Conservation (phyloP, 1,140 invertebrate genomes). For the Panagrolaimus sp. region DNA sequence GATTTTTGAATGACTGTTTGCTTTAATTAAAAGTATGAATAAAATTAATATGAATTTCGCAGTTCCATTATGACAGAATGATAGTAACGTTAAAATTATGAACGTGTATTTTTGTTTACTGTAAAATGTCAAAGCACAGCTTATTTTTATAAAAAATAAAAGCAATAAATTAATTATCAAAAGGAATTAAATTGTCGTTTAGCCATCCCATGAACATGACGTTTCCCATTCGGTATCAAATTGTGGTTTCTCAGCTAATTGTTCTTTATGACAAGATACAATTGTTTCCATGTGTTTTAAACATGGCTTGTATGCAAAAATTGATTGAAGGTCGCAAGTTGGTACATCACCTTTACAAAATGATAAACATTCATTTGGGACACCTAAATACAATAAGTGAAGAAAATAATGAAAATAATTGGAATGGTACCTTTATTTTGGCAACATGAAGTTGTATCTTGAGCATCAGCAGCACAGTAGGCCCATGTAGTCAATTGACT, state of each 20-base stretch:
- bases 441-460: conserved; percentile 53
- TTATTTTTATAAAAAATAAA: too few relatives aligned
- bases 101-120: too few relatives aligned
- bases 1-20: not conserved
- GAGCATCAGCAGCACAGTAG: conserved; percentile 50
- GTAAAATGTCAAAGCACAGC: too few relatives aligned
- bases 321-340: conserved; percentile 52
- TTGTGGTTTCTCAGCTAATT: conserved; percentile 33
- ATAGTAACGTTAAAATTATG: too few relatives aligned
- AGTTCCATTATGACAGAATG: too few relatives aligned
- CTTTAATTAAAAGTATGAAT: too few relatives aligned
- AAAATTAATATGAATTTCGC: too few relatives aligned
- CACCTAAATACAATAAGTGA: conserved; percentile 29
- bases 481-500: conserved; percentile 55
- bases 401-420: not conserved
- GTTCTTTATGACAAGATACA: conserved; percentile 44
- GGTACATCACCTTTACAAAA: conserved; percentile 56
- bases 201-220: conserved; percentile 48
- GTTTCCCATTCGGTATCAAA: conserved; percentile 49
- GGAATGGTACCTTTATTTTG: conserved; percentile 36
- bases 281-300: conserved; percentile 44
- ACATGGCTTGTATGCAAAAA: conserved; percentile 50
- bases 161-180: too few relatives aligned
- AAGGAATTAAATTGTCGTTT: too few relatives aligned
- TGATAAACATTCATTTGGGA: conserved; percentile 45